Conservation (phyloP, 2,113 vertebrate species). For the Antechinus flavipes region DNA sequence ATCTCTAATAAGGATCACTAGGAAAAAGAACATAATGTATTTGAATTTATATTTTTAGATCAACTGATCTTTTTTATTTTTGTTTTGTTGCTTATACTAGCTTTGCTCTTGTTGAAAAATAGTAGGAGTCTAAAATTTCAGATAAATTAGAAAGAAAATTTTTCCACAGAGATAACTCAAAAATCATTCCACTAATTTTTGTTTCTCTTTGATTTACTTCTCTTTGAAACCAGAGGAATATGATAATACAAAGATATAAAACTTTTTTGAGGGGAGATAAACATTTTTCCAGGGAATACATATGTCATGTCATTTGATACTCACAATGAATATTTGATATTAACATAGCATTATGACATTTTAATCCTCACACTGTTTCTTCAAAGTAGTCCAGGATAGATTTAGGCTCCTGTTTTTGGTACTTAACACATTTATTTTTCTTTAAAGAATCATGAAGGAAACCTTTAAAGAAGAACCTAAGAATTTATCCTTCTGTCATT, state of each 20-base stretch:
- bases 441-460: background rate
- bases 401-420: background rate
- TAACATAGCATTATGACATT: background rate
- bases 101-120: background rate
- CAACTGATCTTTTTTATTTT: background rate
- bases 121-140: background rate
- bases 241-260: background rate
- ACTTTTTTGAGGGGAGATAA: background rate
- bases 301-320: background rate
- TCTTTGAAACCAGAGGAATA: background rate
- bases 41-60: background rate
- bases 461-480: background rate
- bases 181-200: background rate
- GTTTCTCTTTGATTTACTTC: background rate
- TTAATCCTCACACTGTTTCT: background rate
- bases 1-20: background rate
- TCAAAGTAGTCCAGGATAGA: background rate
- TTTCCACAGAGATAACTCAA: background rate
- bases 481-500: constrained; percentile 6
- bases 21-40: background rate
- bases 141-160: background rate
- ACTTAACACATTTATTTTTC: background rate
- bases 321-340: background rate
- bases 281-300: background rate
- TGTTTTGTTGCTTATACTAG: background rate